Conservation (phyloP, 2,797 vertebrate genomes). For the Sebastes wilsoni region DNA sequence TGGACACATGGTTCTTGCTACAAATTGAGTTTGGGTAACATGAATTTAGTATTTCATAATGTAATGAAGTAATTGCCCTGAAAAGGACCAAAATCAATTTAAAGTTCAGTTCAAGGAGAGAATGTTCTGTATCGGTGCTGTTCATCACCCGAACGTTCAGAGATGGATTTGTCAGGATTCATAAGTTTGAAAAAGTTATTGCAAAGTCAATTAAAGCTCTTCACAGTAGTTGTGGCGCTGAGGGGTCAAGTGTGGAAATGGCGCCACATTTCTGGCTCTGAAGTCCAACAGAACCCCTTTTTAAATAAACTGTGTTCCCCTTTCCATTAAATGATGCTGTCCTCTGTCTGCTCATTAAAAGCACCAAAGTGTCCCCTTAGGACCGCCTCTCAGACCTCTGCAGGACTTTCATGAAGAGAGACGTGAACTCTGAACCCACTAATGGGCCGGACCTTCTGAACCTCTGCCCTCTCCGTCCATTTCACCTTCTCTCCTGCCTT, state of each 20-base stretch:
- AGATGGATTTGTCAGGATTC: background rate
- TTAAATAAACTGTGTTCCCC: background rate
- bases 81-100: no score
- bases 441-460: slow-evolving; percentile 13
- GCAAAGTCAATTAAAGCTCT: slow-evolving; percentile 12
- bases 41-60: no score
- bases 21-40: no score
- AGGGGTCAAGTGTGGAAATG: background rate
- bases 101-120: no score
- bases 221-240: background rate
- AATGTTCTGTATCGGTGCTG: no score
- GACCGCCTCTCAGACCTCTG: slow-evolving; percentile 6
- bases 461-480: background rate
- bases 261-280: background rate
- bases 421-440: slow-evolving; percentile 3
- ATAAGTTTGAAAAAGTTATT: background rate
- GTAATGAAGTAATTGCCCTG: no score
- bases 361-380: background rate
- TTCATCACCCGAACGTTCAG: background rate
- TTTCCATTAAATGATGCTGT: background rate
- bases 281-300: background rate
- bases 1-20: no score
- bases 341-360: slow-evolving; percentile 39
- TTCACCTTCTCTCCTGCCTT: background rate
- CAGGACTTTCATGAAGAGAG: background rate